A percentile compares a stretch with the other conserved stretches of the same genome.
Conservation (phyloP, 2,888 invertebrate species). For the Heliconius aoede region DNA sequence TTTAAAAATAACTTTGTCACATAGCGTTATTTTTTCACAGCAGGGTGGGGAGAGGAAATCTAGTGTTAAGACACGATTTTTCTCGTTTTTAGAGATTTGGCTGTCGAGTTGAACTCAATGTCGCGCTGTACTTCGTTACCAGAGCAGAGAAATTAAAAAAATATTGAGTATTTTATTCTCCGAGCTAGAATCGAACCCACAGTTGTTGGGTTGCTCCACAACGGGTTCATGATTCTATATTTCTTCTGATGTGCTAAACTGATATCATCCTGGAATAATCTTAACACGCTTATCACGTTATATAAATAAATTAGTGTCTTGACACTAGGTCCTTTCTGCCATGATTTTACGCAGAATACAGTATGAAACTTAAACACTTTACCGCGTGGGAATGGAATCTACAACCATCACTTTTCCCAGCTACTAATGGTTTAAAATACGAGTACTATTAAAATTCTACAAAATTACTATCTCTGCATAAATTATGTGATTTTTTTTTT, state of each 20-base stretch:
- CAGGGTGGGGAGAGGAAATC: not conserved
- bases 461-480: conserved; percentile 6
- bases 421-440: not conserved
- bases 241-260: too few species aligned
- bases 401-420: not conserved
- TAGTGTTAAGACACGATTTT: not conserved
- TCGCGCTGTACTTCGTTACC: not conserved
- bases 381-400: not conserved
- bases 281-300: too few species aligned
- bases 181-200: not conserved
- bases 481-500: not conserved
- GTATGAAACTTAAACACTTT: not conserved
- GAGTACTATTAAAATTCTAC: not conserved
- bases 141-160: not conserved
- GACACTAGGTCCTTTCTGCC: not conserved
- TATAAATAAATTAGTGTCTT: not conserved
- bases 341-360: not conserved
- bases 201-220: not conserved
- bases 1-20: conserved; percentile 1
- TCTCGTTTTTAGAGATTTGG: too few species aligned
- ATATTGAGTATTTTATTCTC: not conserved
- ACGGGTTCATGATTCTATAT: not conserved
- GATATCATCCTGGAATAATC: too few species aligned
- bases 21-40: not conserved
- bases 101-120: not conserved